Base-by-base conservation (phyloP, 2,888 invertebrate genomes). In the Halictus quadricinctus region DNA sequence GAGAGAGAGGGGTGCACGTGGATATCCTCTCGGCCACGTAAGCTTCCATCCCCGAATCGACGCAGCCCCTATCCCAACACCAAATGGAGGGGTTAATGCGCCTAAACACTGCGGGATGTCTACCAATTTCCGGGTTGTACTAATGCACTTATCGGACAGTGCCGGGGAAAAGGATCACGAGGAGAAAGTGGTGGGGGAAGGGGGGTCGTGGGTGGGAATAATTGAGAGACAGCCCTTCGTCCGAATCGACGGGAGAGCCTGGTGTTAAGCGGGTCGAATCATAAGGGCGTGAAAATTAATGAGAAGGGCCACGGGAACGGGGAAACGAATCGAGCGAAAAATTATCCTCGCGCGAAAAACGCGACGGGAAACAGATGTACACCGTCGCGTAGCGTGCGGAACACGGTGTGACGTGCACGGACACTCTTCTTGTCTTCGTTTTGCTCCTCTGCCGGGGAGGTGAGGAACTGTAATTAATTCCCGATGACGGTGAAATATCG, bases 61-160 rank as follows among this genome's bases (percentile, higher is more conserved):
- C 69, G 12, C 80, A 58, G 29, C 79, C 72, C 81, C 86, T 80
- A 70, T 25, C 50, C 43, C 78, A 76, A 74, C 79, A 83, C 79
- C 43, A 83, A 85, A 88, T 81, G 79, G 87, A 80, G 82, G 87
- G 88, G 89, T 89, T 91, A 91, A 92, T 89, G 91, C 77, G 86
- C 87, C 87, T 83, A 89, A 85, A 89, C 89, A 87, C 90, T 78
- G 85, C 87, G 89, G 88, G 92, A 89, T 87, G 89, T 89, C 91
- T 80, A 91, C 87, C 91, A 91, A 91, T 91, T 91, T 92, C 91
- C 91, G 88, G 91, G 89, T 91, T 81, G 83, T 72, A 82, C 83
- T 89, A 89, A 90, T 89, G 87, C 86, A 87, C 88, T 90, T 87
- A 88, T 89, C 89, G 81, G 84, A 74, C 83, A 41, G 81, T 81